Base-by-base conservation (phyloP, 2,888 invertebrate genomes). In the Drosophila flavopinicola region DNA sequence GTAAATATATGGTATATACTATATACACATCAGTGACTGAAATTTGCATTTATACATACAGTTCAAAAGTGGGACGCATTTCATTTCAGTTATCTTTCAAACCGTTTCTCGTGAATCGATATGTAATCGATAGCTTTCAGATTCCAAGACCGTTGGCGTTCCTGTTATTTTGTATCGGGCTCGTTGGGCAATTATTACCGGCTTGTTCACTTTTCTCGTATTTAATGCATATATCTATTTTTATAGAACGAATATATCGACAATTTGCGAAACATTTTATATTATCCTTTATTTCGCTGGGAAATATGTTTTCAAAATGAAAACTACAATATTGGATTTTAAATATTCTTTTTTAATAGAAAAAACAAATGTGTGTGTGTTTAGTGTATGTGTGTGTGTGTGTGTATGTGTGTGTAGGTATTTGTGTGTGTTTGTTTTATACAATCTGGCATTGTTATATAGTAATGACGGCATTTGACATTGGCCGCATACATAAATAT, bases 271-370 rank as follows among this genome's bases (percentile, higher is more conserved):
- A 45, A 41, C 33, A 10, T 27, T 35, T 24, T 10, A 42, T 51
- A 37, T 52, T 9, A 24, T 45, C 32, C 35, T 53, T 57, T 69
- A 52, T 69, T 68, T 69, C 52, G 33, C 35, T 23, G 25, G 15
- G 17, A 35, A 29, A 13, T 35, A 23, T 15, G 24, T 33, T 52
- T 33, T 17, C 6, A 41, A 67, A 71, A 78, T 65, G 7, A 75
- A 80, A 80, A 63, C 57, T 51, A 51, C 48, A 30, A 33, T n/a
- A 39, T 53, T 63, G 27, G 48, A 71, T 78, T 70, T 78, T 38
- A 56, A 70, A 70, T 59, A 48, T 61, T 49, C 17, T 17, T 33
- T 71, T 75, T 76, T 77, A 84, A 84, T 78, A 84, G 85, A 84
- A 78, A 78, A 78, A 78, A 78, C 82, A 84, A 80, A 56, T 84